phyloP scores from a whole-genome alignment of 2,888 invertebrate genomes.

The Molanna angustata region DNA sequence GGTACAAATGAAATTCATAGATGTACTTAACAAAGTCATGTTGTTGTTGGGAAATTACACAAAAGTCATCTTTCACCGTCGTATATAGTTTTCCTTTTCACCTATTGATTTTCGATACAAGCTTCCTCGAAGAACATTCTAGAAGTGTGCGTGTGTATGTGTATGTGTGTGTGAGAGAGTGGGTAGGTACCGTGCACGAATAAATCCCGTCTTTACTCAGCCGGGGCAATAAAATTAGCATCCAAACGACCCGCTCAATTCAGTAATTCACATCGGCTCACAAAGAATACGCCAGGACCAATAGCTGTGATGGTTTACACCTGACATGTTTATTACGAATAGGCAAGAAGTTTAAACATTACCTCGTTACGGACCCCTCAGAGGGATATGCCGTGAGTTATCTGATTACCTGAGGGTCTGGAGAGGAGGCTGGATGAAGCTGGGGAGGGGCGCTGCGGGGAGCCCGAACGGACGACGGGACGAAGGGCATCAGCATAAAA shows the following conservation, averaged over 20 bases:
- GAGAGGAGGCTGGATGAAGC: background rate
- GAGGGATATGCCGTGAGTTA: constrained; percentile 20
- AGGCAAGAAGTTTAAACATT: constrained; percentile 32
- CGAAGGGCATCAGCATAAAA: constrained; percentile 18
- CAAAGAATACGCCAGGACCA: constrained; percentile 32
- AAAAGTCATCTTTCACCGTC: constrained; percentile 11
- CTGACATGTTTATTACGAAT: constrained; percentile 33
- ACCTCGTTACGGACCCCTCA: constrained; percentile 25
- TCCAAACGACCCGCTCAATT: constrained; percentile 33
- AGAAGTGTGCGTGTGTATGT: constrained; percentile 1
- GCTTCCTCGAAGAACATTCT: constrained; percentile 15
- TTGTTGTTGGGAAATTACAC: too few relatives aligned
- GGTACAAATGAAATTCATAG: too few relatives aligned
- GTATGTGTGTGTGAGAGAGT: constrained; percentile 12
- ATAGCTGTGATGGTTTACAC: constrained; percentile 30
- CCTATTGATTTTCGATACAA: constrained; percentile 33
- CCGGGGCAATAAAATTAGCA: constrained; percentile 33
- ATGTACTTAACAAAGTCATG: too few relatives aligned
- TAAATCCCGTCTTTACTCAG: constrained; percentile 32
- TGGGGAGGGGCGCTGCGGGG: constrained; percentile 6
- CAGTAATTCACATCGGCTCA: constrained; percentile 32
- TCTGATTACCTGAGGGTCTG: constrained; percentile 12
- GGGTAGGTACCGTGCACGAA: constrained; percentile 22
- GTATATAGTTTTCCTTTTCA: constrained; percentile 21
- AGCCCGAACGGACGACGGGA: constrained; percentile 5